A percentile compares a stretch with the other conserved stretches of the same genome.
Evolutionary conservation across 2,797 vertebrate species (phyloP).

Genomic region (Phataginus tricuspis): DNA sequence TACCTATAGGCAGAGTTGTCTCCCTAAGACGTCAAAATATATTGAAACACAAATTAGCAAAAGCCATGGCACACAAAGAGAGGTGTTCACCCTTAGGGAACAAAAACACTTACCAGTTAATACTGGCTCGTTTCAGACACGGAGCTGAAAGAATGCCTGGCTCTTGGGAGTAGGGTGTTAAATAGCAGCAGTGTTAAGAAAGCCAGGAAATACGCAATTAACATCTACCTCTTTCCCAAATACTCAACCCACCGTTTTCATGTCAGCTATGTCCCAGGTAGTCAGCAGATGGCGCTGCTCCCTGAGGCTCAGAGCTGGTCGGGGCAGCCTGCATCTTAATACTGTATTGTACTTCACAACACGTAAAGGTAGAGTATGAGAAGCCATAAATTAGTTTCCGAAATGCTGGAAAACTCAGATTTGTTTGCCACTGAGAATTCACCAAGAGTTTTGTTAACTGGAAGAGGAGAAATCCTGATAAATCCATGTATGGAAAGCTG

Average conservation of each 20-base stretch:
- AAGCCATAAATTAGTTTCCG: not conserved
- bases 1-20: conserved; percentile 12
- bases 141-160: not conserved
- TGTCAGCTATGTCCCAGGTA: not conserved
- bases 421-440: not conserved
- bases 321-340: not conserved
- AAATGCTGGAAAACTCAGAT: not conserved
- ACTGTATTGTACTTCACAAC: not conserved
- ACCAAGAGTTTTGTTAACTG: not conserved
- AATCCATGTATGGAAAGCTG: not conserved
- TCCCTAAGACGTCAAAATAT: not conserved
- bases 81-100: conserved; percentile 25
- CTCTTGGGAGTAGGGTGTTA: not conserved
- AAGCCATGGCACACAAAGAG: conserved; percentile 18
- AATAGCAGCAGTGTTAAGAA: not conserved
- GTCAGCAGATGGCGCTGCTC: conserved; percentile 79
- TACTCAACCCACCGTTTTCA: not conserved
- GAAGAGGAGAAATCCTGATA: not conserved
- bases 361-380: not conserved
- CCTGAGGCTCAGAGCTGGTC: conserved; percentile 42
- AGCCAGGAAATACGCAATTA: conserved; percentile 39
- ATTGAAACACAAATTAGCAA: conserved; percentile 50
- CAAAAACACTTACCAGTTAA: conserved; percentile 40
- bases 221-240: not conserved
- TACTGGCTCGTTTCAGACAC: not conserved